Evolutionary conservation across 2,888 invertebrate genomes (phyloP).

Genomic region (Heliconius ethilla): DNA sequence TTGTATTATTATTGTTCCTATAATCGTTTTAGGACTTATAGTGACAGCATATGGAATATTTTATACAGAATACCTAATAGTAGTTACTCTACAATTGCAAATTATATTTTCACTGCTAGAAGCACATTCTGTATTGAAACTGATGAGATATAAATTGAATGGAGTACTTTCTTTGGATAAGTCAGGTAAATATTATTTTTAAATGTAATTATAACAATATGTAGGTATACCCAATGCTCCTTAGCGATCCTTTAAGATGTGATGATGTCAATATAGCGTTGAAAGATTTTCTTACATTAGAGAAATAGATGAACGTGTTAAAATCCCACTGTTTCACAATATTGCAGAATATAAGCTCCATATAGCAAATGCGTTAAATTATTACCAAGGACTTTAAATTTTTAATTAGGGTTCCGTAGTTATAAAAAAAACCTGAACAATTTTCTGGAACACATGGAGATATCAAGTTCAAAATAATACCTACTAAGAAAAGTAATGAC

Average conservation of each 20-base stretch:
- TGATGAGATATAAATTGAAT: not conserved
- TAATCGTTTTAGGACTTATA: not conserved
- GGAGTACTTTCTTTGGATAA: not conserved
- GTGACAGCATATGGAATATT: slow-evolving; percentile 11
- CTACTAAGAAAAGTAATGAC: too few species aligned
- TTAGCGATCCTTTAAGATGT: not conserved
- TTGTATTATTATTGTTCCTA: not conserved
- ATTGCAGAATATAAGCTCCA: too few species aligned
- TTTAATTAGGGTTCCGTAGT: too few species aligned
- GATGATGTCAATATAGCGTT: too few species aligned
- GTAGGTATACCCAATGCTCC: not conserved
- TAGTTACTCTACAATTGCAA: not conserved
- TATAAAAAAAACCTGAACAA: too few species aligned
- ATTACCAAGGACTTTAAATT: too few species aligned
- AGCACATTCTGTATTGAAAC: not conserved
- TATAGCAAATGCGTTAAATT: too few species aligned
- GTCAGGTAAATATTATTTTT: not conserved
- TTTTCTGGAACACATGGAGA: too few species aligned
- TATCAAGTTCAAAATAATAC: too few species aligned
- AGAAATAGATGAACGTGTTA: too few species aligned
- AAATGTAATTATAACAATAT: not conserved
- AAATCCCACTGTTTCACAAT: too few species aligned
- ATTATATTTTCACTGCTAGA: not conserved
- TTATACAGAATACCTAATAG: not conserved
- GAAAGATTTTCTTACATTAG: too few species aligned